These are phyloP conservation scores for Nesometra sesokonis DNA, from an alignment of 35 echinoderm and acorn worm genomes.

Conservation along the genomic window DNA sequence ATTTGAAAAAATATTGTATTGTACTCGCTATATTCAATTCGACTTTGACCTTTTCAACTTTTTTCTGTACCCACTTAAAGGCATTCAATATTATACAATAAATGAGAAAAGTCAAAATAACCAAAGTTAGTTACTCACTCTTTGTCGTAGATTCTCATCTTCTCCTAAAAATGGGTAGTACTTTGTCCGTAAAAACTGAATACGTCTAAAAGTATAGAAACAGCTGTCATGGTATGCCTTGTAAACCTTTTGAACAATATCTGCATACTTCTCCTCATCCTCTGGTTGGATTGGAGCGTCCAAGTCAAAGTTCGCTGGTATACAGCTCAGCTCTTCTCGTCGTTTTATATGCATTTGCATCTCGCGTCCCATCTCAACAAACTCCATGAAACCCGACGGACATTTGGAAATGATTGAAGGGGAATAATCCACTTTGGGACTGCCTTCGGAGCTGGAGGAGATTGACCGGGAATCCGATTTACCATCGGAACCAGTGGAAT, in stretches of 20 bases:
- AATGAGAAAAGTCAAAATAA: not conserved
- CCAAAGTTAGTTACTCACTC: slow-evolving; percentile 50
- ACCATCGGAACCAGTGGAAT: not conserved
- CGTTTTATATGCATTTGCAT: not conserved
- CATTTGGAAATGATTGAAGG: not conserved
- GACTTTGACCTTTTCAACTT: not conserved
- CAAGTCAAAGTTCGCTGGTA: slow-evolving; percentile 54
- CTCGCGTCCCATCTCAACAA: not conserved
- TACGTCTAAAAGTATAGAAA: slow-evolving; percentile 87
- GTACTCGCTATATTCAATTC: not conserved
- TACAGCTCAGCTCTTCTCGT: not conserved
- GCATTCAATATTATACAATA: not conserved
- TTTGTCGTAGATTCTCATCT: slow-evolving; percentile 49
- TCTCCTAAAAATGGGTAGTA: slow-evolving; percentile 78
- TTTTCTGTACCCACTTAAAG: not conserved
- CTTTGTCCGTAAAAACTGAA: slow-evolving; percentile 59
- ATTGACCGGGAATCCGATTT: not conserved
- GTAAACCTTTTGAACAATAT: slow-evolving; percentile 65
- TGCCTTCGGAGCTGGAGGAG: not conserved
- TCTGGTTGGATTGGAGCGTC: slow-evolving; percentile 70
- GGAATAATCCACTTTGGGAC: not conserved
- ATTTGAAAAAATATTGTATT: too few species aligned
- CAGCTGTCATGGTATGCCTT: slow-evolving; percentile 93
- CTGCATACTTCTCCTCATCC: slow-evolving; percentile 42
- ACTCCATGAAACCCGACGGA: not conserved